Base-by-base conservation (phyloP, 92 coral and sea anemone genomes). In the Umimayanthus kanabou region DNA sequence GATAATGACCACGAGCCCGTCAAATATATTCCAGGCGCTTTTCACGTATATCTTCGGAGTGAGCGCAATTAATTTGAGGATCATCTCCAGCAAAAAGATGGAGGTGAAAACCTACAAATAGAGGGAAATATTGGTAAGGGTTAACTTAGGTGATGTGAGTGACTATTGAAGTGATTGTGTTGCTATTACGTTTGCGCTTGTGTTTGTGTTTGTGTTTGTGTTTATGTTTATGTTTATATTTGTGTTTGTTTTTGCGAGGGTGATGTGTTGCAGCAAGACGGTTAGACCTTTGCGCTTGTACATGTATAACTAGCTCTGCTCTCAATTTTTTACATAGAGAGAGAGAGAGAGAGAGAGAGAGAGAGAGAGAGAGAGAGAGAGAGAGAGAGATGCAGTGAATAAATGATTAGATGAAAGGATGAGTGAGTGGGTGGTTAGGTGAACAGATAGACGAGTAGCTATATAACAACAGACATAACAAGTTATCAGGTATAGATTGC, bases 1-100 rank as follows among this genome's bases (percentile, higher is more conserved):
- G 79, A 96, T 92, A 3, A 93, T 65, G 20, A 95, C 98, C 26
- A 96, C 97, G 0, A 96, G 26, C 1, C 95, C 95, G 81, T 96
- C 99, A 67, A 96, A 96, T 30, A 96, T 87, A 80, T 92, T 93
- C 99, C 99, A 96, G 26, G 85, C 47, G 28, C 88, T 95, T 29
- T 87, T 93, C 26, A 96, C 81, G 89, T 95, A 96, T 0, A 87
- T 92, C 14, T 77, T 80, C 0, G 89, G 90, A 70, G 92, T 93
- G 50, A 96, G 87, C 10, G 97, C 98, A 30, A 93, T 82, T 70
- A 96, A 85, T 89, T 96, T 96, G n/a, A 95, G 87, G 16, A 95
- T 92, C 98, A 96, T 95, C 85, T 96, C 99, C 81, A 85, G 49
- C 65, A 96, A 88, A 77, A 96, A 96, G 2, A 93, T 92, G 22